phyloP scores from a whole-genome alignment of 2,113 vertebrate genomes.

The Paramisgurnus dabryanus region DNA sequence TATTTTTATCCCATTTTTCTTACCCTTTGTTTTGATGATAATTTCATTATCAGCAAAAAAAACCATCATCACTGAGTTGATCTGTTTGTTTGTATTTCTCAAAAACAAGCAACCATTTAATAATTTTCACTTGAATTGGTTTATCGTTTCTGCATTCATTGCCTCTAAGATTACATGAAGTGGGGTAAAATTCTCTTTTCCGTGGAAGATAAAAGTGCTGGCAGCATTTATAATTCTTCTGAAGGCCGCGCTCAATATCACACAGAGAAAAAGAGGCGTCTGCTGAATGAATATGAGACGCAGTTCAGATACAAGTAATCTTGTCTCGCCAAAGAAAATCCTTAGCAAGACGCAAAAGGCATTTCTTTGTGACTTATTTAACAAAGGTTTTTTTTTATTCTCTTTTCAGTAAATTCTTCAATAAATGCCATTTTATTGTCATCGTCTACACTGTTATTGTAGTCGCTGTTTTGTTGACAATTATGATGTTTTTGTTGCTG shows the following conservation, averaged over 20 bases:
- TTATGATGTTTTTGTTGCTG: slow-evolving; percentile 22
- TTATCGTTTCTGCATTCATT: slow-evolving; percentile 2
- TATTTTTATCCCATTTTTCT: too few species aligned
- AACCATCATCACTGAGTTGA: too few species aligned
- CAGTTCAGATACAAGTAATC: slow-evolving; percentile 21
- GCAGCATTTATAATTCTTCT: slow-evolving; percentile 35
- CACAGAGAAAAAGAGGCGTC: slow-evolving; percentile 13
- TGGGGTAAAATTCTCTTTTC: slow-evolving; percentile 1
- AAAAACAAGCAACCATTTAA: background rate
- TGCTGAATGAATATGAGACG: slow-evolving; percentile 1
- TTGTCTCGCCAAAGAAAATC: slow-evolving; percentile 15
- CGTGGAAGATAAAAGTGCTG: slow-evolving; percentile 23
- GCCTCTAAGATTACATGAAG: slow-evolving; percentile 16
- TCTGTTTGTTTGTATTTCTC: background rate
- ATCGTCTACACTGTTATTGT: background rate
- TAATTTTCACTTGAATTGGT: background rate
- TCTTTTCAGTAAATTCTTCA: slow-evolving; percentile 11
- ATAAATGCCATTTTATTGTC: background rate
- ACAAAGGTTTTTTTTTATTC: background rate
- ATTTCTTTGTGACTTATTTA: background rate
- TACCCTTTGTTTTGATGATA: background rate
- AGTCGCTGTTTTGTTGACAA: background rate
- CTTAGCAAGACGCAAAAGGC: background rate
- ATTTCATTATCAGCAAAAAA: background rate
- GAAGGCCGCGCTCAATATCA: slow-evolving; percentile 22